Conservation (phyloP, 2,113 vertebrate species). For the Burhinus oedicnemus region DNA sequence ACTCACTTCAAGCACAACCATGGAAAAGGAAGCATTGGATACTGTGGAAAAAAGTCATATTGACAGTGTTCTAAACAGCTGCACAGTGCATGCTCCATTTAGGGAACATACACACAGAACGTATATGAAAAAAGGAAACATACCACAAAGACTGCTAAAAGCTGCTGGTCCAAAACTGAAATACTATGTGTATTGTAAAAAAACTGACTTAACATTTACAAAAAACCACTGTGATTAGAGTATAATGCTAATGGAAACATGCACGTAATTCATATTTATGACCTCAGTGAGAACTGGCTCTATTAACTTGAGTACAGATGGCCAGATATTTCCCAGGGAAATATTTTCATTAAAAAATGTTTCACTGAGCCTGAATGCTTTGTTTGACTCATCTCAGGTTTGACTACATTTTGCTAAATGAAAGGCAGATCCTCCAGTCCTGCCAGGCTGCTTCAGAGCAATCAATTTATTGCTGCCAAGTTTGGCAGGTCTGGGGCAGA, state of each 20-base stretch:
- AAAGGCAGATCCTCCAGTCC: not conserved
- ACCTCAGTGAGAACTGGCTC: not conserved
- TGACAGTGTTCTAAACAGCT: not conserved
- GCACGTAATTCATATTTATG: not conserved
- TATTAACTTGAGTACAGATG: constrained; percentile 33
- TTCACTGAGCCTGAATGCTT: not conserved
- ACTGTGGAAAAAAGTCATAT: not conserved
- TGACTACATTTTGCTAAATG: constrained; percentile 17
- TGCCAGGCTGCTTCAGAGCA: constrained; percentile 8
- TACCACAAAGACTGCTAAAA: not conserved
- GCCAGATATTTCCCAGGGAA: not conserved
- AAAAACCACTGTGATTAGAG: not conserved
- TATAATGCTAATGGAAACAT: not conserved
- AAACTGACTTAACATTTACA: not conserved
- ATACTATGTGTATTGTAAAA: not conserved
- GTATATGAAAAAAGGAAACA: not conserved
- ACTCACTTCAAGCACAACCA: not conserved
- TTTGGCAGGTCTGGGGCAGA: not conserved
- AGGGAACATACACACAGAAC: not conserved
- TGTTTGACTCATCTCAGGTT: constrained; percentile 36
- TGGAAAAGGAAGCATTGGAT: not conserved
- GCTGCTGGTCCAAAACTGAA: not conserved
- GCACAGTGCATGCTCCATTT: not conserved
- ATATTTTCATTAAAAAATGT: not conserved
- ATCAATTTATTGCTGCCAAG: not conserved